Evolutionary conservation across 1,140 invertebrate species (phyloP), one percentile per base, ranked within the genome.

Genomic region (Coenobita brevimanus): DNA sequence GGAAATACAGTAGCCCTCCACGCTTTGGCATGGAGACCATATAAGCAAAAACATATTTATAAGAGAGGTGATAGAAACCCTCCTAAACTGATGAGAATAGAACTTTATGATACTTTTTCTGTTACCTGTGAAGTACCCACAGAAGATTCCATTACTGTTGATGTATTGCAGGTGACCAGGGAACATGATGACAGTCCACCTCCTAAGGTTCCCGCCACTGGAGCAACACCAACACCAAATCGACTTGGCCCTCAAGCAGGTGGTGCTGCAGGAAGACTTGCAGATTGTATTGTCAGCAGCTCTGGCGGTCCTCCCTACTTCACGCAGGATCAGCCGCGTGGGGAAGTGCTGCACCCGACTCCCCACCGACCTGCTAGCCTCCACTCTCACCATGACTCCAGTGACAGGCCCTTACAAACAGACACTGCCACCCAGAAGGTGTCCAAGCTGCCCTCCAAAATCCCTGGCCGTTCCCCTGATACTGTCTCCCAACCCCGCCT

Each of bases 161-260:
- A n/a, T n/a, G n/a, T 62, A 27, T 82, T 17, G 4, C 75, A 87
- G 84, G 84, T 87, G 43, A 87, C 84, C n/a, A 21, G 79, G 36
- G 84, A 87, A 60, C 84, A 87, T 69, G 84, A 75, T n/a, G 84
- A 87, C 24, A 87, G 84, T 57, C 84, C 84, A n/a, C 84, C 84
- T 15, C 84, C 84, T 27, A 87, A 87, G 75, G 67, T 79, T 17
- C 36, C 46, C 10, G 15, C 60, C 15, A 79, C 54, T n/a, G 60
- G 50, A 50, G n/a, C 46, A 27, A 21, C 75, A n/a, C 41, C 27
- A 24, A 3, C 71, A 78, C 24, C 83, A 76, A n/a, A n/a, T n/a
- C n/a, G n/a, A n/a, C n/a, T n/a, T n/a, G n/a, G n/a, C n/a, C n/a
- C n/a, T n/a, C n/a, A n/a, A n/a, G n/a, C n/a, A n/a, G n/a, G n/a